These are phyloP conservation scores for Lasius platythorax DNA, from an alignment of 2,888 invertebrate species.

Conservation along the genomic window DNA sequence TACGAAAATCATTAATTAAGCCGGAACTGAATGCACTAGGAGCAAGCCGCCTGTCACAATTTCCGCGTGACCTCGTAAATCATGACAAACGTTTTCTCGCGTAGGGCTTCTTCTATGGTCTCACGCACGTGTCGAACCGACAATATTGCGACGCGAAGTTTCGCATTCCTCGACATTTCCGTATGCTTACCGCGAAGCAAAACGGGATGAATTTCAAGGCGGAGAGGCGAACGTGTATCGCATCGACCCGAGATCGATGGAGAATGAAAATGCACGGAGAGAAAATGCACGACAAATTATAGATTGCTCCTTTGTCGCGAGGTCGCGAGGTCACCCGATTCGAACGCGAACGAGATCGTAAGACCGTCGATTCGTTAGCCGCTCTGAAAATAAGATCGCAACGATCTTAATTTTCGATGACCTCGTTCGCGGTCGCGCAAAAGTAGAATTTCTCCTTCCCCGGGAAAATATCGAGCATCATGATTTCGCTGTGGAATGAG, in stretches of 20 bases:
- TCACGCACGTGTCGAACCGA: background rate
- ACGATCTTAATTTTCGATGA: conserved; percentile 39
- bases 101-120: conserved; percentile 17
- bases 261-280: background rate
- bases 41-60: conserved; percentile 52
- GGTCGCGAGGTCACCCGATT: conserved; percentile 35
- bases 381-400: conserved; percentile 18
- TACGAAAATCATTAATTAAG: conserved; percentile 66
- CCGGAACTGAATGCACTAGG: conserved; percentile 41
- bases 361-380: conserved; percentile 49
- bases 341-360: conserved; percentile 41
- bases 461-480: background rate
- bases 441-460: background rate
- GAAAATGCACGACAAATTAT: conserved; percentile 6
- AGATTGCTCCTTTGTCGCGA: conserved; percentile 8
- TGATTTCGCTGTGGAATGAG: background rate
- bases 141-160: background rate
- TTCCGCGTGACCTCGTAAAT: conserved; percentile 56
- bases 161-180: background rate
- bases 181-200: no score
- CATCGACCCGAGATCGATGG: background rate
- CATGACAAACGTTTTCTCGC: conserved; percentile 42
- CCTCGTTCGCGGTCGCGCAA: conserved; percentile 16
- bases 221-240: background rate
- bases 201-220: background rate